Conservation (phyloP, 1,140 invertebrate species). For the Sarcophaga peregrina region DNA sequence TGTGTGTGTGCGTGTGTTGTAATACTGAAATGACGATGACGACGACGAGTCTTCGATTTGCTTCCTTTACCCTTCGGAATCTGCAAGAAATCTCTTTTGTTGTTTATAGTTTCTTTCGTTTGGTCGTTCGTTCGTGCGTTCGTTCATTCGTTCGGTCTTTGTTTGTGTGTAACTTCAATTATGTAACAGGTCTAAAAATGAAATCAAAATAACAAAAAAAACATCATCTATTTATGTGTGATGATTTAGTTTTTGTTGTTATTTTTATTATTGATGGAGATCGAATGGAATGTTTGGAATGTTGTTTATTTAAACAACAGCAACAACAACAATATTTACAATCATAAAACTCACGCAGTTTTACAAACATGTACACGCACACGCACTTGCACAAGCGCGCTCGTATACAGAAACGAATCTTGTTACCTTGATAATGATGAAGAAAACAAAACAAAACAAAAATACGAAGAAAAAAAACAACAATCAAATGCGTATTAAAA, state of each 20-base stretch:
- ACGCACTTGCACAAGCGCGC: too few species aligned
- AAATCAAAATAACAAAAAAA: slow-evolving; percentile 1
- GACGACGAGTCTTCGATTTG: too few species aligned
- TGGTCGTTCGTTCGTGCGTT: neutral
- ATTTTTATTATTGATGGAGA: slow-evolving; percentile 6
- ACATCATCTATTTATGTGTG: too few species aligned
- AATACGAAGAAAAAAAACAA: slow-evolving; percentile 15
- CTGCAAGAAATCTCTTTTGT: too few species aligned
- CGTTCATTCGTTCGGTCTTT: neutral
- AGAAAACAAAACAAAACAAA: slow-evolving; percentile 8
- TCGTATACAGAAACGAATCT: neutral
- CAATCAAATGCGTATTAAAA: slow-evolving; percentile 22
- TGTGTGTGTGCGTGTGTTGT: neutral
- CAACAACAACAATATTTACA: neutral
- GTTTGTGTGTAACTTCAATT: neutral
- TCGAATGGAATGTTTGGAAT: slow-evolving; percentile 37
- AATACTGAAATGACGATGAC: neutral
- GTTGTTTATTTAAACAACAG: slow-evolving; percentile 31
- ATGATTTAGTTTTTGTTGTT: too few species aligned
- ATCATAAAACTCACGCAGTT: neutral
- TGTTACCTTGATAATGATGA: slow-evolving; percentile 31
- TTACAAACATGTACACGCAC: neutral
- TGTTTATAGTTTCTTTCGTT: too few species aligned
- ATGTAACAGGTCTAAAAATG: slow-evolving; percentile 2
- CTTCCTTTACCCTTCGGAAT: too few species aligned